Evolutionary conservation across 2,797 vertebrate genomes (phyloP).

Genomic region (Cirrhinus mrigala): DNA sequence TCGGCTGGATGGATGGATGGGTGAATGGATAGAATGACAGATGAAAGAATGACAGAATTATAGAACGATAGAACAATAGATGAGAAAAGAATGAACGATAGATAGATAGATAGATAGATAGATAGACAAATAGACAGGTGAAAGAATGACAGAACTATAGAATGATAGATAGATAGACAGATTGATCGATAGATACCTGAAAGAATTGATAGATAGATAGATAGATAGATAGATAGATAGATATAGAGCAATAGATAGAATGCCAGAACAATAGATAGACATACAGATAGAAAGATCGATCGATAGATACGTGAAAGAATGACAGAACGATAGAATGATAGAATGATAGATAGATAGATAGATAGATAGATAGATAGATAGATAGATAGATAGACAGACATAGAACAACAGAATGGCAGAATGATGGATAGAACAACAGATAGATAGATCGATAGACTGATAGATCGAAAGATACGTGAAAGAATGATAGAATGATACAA

Average conservation of each 20-base stretch:
- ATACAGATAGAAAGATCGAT: too few species aligned
- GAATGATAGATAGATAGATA: too few species aligned
- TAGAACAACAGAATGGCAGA: not conserved
- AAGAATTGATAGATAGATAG: not conserved
- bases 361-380: not conserved
- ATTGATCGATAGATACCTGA: too few species aligned
- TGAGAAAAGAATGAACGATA: too few species aligned
- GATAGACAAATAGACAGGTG: too few species aligned
- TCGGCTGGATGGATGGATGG: not conserved
- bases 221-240: not conserved
- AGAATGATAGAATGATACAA: too few species aligned
- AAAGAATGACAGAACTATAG: too few species aligned
- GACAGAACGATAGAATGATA: too few species aligned
- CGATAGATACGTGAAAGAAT: too few species aligned
- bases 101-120: not conserved
- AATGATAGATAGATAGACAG: not conserved
- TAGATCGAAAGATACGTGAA: too few species aligned
- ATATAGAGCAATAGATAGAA: too few species aligned
- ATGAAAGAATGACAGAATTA: not conserved
- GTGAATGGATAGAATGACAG: not conserved
- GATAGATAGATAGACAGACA: not conserved
- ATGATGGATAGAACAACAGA: not conserved
- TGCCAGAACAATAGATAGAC: not conserved
- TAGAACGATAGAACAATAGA: not conserved
- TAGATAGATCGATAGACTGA: not conserved